Evolutionary conservation across 2,888 invertebrate genomes (phyloP), one percentile per base, ranked within the genome.

Genomic region (Teinopalpus imperialis): DNA sequence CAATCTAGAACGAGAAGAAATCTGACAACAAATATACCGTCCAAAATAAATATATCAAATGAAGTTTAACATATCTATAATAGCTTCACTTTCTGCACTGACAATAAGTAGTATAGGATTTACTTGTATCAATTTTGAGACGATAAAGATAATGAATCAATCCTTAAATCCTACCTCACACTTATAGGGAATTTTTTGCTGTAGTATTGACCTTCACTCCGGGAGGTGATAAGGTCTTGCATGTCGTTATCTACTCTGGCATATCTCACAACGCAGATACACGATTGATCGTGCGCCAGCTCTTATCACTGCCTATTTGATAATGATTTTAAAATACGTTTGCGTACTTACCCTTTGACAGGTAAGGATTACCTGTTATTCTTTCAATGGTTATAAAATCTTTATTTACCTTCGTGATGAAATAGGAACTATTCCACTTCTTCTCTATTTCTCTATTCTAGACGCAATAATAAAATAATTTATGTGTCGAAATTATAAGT

Each of bases 241-340:
- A 81, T 59, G 64, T 51, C 43, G 49, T 53, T 76, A 72, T 73
- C 71, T 69, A 54, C 63, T 68, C 69, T 63, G 63, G 62, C 63
- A 64, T 79, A 72, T 74, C 69, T 69, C 61, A 64, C 62, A 67
- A 67, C 67, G 62, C 66, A 69, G 59, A 63, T 67, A 72, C 66
- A 70, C 80, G 75, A 82, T 81, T 80, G 80, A 85, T 85, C 73
- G 74, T 75, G 69, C 69, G 63, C 66, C 67, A 54, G 48, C 48
- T 65, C 71, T 83, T 86, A 85, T 85, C 86, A 58, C 51, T 54
- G 58, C 64, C 62, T 72, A 70, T 73, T 72, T 77, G 81, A 82
- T 82, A 81, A 80, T 80, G 69, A 79, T 78, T 78, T 75, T 78
- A 75, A 80, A 83, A 79, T 78, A 78, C 73, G 71, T 73, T 79